Percentiles rank a stretch among this genome's conserved stretches.
Conservation (phyloP, 2,113 vertebrate species). For the Phalacrocorax aristotelis region DNA sequence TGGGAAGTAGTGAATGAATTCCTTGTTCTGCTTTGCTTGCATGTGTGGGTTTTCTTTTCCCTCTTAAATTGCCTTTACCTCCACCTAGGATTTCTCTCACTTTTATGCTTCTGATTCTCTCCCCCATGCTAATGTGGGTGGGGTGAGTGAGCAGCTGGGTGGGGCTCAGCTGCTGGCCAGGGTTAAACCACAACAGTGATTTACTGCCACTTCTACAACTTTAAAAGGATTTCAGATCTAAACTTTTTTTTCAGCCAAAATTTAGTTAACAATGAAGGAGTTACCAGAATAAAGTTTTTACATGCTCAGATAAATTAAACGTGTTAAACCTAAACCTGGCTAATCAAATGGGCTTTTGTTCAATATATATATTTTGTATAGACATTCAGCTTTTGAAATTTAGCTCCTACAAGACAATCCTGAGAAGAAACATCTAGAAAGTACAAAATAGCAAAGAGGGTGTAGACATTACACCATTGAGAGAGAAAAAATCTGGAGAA, state of each 20-base stretch:
- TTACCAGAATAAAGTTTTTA: not conserved
- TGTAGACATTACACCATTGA: not conserved
- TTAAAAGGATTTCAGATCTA: not conserved
- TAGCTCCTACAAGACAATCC: not conserved
- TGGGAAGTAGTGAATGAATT: not conserved
- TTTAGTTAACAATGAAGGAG: not conserved
- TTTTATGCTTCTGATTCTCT: not conserved
- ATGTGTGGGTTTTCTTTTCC: not conserved
- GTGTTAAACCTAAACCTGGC: not conserved
- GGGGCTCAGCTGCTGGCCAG: not conserved
- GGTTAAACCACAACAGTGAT: not conserved
- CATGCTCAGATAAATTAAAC: not conserved
- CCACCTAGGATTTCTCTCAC: accelerated
- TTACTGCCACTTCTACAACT: not conserved
- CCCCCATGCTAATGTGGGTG: accelerated
- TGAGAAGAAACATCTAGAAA: not conserved
- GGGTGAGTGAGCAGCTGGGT: accelerated
- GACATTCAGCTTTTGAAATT: not conserved
- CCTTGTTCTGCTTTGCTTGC: not conserved
- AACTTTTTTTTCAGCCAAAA: not conserved
- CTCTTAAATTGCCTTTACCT: not conserved
- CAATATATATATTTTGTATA: not conserved
- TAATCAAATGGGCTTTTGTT: not conserved
- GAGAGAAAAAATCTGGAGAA: no score
- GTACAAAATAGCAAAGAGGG: not conserved